phyloP scores from a whole-genome alignment of 2,888 invertebrate species.

The Idaea straminata region DNA sequence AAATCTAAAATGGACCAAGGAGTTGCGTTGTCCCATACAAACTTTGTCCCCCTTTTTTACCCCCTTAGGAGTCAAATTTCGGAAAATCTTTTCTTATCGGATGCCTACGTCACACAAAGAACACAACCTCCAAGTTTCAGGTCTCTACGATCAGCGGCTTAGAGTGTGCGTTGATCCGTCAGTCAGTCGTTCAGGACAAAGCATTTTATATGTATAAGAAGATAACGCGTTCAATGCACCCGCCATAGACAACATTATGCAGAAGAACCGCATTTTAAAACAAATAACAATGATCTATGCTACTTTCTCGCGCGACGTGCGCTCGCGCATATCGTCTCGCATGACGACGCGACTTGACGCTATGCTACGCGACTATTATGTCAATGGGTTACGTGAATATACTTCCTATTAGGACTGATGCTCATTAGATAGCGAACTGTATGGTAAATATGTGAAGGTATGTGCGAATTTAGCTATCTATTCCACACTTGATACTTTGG shows the following conservation, averaged over 20 bases:
- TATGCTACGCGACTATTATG: slow-evolving; percentile 31
- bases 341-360: slow-evolving; percentile 17
- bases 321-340: slow-evolving; percentile 11
- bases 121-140: too few relatives aligned
- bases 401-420: slow-evolving; percentile 22
- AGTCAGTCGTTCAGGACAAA: too few relatives aligned
- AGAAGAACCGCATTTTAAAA: not conserved
- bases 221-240: not conserved
- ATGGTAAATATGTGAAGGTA: not conserved
- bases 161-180: too few relatives aligned
- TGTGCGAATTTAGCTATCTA: not conserved
- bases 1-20: too few relatives aligned
- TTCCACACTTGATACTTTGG: too few relatives aligned
- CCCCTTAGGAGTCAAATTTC: too few relatives aligned
- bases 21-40: too few relatives aligned
- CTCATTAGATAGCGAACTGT: slow-evolving; percentile 4
- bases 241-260: not conserved
- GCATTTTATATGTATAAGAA: too few relatives aligned
- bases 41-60: too few relatives aligned
- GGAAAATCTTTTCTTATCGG: too few relatives aligned
- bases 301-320: slow-evolving; percentile 15
- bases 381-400: slow-evolving; percentile 32
- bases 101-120: too few relatives aligned
- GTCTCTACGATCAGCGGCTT: too few relatives aligned
- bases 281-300: slow-evolving; percentile 3